Evolutionary conservation across 2,888 invertebrate species (phyloP).

Genomic region (Notodonta ziczac): DNA sequence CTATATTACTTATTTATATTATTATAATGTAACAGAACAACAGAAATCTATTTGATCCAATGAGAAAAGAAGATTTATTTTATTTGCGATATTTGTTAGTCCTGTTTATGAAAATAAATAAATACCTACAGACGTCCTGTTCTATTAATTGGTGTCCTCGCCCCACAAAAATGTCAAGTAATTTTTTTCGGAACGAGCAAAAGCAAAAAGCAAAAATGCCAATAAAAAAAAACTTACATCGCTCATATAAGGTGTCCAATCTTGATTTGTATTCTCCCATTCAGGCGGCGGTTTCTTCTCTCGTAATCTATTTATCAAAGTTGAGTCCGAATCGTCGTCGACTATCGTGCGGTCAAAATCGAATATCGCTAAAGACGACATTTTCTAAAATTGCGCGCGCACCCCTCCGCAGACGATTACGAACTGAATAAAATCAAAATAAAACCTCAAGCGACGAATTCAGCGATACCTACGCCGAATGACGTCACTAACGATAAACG

Average conservation of each 20-base stretch:
- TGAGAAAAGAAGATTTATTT: no score
- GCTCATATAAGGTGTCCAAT: slow-evolving; percentile 81
- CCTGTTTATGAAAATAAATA: no score
- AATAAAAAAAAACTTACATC: slow-evolving; percentile 60
- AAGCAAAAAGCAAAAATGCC: slow-evolving; percentile 2
- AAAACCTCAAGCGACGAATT: slow-evolving; percentile 7
- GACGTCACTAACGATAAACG: slow-evolving; percentile 29
- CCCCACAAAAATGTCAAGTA: background rate
- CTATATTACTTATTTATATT: no score
- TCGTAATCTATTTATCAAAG: slow-evolving; percentile 69
- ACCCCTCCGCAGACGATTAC: slow-evolving; percentile 24
- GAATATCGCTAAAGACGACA: slow-evolving; percentile 72
- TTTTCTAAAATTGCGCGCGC: slow-evolving; percentile 52
- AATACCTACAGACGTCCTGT: background rate
- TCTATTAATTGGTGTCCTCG: background rate
- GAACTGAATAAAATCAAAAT: slow-evolving; percentile 41
- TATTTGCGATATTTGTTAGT: no score
- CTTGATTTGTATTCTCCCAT: slow-evolving; percentile 65
- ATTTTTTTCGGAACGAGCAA: background rate
- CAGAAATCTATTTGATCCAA: no score
- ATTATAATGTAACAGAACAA: no score
- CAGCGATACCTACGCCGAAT: slow-evolving; percentile 15
- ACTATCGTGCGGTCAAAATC: slow-evolving; percentile 79
- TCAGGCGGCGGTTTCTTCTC: slow-evolving; percentile 74
- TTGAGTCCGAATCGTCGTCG: slow-evolving; percentile 74